Percentiles rank a stretch among this genome's conserved stretches.
These are phyloP conservation scores for Hafferia zeledoni DNA, from an alignment of 2,797 vertebrate species.

Conservation along the genomic window DNA sequence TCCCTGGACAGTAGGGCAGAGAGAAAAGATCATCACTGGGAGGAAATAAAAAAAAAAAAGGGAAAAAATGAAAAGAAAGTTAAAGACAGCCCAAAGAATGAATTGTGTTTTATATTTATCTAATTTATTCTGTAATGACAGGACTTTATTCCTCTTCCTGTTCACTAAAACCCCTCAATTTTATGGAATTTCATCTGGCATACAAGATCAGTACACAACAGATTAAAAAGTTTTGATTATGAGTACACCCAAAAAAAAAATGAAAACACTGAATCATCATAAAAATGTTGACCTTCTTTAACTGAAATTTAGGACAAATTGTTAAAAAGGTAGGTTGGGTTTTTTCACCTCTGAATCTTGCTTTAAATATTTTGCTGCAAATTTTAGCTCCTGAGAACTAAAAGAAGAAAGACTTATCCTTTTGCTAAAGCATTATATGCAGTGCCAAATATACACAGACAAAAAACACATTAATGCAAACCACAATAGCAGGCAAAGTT, in stretches of 20 bases:
- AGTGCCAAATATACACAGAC: neutral
- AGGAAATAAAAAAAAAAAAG: neutral
- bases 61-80: neutral
- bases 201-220: neutral
- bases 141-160: neutral
- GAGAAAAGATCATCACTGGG: constrained; percentile 86
- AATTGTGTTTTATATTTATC: neutral
- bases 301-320: neutral
- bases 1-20: constrained; percentile 80
- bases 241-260: neutral
- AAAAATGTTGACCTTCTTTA: neutral
- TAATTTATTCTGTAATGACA: neutral
- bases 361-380: neutral
- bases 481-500: neutral
- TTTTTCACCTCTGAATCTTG: neutral
- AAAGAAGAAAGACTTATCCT: neutral
- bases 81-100: neutral
- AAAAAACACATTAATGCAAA: neutral
- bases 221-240: neutral
- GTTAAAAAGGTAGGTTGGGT: neutral
- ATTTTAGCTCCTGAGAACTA: neutral
- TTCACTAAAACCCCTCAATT: neutral
- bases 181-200: neutral
- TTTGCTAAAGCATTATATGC: neutral
- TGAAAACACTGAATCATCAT: neutral